These are phyloP conservation scores for Huso huso DNA, from an alignment of 2,797 vertebrate species.

Conservation along the genomic window DNA sequence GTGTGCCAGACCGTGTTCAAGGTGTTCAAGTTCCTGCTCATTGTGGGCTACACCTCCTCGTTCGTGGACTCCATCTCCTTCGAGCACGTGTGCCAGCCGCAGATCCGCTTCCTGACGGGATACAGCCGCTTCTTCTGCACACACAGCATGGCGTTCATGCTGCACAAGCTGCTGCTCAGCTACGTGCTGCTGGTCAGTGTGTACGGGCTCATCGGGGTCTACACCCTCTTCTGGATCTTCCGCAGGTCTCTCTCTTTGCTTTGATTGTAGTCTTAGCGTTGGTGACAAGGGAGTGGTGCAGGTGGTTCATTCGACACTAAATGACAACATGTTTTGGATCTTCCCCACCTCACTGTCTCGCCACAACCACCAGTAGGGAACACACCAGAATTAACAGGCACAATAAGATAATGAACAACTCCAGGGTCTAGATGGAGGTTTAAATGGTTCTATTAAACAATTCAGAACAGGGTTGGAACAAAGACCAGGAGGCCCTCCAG, in stretches of 20 bases:
- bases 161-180: constrained; percentile 58
- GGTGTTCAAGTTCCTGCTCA: constrained; percentile 48
- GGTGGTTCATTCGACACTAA: too few relatives aligned
- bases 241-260: constrained; percentile 41
- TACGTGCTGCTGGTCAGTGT: constrained; percentile 60
- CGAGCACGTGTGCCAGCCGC: constrained; percentile 54
- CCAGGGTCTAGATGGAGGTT: too few relatives aligned
- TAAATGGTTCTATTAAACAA: too few relatives aligned
- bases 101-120: constrained; percentile 49
- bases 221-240: constrained; percentile 64
- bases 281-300: too few relatives aligned
- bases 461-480: too few relatives aligned
- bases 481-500: too few relatives aligned
- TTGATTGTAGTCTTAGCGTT: too few relatives aligned
- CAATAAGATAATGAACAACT: too few relatives aligned
- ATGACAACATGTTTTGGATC: too few relatives aligned
- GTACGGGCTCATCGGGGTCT: constrained; percentile 58
- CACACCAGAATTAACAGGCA: too few relatives aligned
- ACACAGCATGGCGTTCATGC: constrained; percentile 62
- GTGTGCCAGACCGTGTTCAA: constrained; percentile 64
- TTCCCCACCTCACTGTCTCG: too few relatives aligned
- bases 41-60: constrained; percentile 57
- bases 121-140: constrained; percentile 63
- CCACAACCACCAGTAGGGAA: too few relatives aligned
- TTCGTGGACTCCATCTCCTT: constrained; percentile 60